These are phyloP conservation scores for Phocoena sinus DNA, from an alignment of 2,113 vertebrate species.

Conservation along the genomic window DNA sequence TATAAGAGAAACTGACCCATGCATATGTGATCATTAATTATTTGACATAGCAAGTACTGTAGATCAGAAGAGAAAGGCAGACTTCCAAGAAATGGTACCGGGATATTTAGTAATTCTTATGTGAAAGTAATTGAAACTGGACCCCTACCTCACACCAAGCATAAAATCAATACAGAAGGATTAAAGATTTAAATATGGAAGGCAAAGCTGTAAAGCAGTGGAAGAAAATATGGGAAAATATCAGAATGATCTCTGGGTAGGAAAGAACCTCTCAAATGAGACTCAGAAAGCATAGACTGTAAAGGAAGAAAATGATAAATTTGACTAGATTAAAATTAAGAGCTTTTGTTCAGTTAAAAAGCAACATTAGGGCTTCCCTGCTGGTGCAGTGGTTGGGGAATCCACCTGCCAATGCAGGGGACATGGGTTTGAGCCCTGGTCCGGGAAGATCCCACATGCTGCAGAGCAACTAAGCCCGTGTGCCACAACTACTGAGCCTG, in stretches of 20 bases:
- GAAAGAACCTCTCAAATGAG: slow-evolving; percentile 24
- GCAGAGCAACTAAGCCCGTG: too few species aligned
- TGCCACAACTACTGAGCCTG: too few species aligned
- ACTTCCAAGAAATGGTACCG: background rate
- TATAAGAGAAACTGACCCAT: background rate
- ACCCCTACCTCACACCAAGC: background rate
- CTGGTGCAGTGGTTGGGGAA: too few species aligned
- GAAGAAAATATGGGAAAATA: background rate
- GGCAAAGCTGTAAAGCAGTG: background rate
- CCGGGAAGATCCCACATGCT: too few species aligned
- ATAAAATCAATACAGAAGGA: background rate
- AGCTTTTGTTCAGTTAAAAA: background rate
- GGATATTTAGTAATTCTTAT: background rate
- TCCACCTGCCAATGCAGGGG: too few species aligned
- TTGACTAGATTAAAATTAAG: background rate
- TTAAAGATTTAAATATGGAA: background rate
- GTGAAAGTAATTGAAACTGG: background rate
- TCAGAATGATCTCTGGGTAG: background rate
- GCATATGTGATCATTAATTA: background rate
- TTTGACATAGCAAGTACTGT: background rate
- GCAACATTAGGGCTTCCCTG: background rate
- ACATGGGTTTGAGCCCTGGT: too few species aligned
- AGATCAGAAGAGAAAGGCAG: background rate
- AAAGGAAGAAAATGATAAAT: background rate
- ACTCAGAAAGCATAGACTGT: background rate